Evolutionary conservation across 2,113 vertebrate genomes (phyloP).

Genomic region (Peucedramus taeniatus): DNA sequence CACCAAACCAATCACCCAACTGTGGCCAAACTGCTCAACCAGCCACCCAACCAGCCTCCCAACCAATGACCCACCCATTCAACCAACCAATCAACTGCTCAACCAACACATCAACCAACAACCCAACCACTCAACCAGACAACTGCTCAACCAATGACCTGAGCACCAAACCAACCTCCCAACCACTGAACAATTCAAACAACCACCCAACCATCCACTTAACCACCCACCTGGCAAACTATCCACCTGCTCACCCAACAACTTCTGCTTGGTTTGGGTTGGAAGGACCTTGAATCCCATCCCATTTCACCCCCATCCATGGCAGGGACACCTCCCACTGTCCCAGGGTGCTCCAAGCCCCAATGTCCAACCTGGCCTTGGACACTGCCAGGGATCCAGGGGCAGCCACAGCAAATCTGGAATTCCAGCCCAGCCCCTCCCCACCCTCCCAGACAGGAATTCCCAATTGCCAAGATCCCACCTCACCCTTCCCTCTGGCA

Average conservation of each 20-base stretch:
- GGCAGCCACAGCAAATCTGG: background rate
- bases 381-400: background rate
- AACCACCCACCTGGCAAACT: background rate
- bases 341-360: background rate
- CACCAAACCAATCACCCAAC: too few relatives aligned
- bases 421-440: background rate
- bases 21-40: background rate
- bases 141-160: too few relatives aligned
- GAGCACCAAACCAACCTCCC: background rate
- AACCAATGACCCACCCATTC: background rate
- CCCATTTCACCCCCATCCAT: rapidly evolving
- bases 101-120: background rate
- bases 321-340: rapidly evolving
- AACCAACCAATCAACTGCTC: background rate
- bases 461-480: background rate
- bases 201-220: background rate
- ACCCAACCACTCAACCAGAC: background rate
- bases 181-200: too few relatives aligned
- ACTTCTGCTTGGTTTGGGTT: background rate
- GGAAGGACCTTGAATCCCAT: background rate
- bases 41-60: background rate
- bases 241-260: background rate
- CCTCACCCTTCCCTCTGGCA: background rate
- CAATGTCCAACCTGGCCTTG: background rate
- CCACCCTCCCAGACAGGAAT: background rate